Base-by-base conservation (phyloP, 2,888 invertebrate species). In the Odontocolon sp. region DNA sequence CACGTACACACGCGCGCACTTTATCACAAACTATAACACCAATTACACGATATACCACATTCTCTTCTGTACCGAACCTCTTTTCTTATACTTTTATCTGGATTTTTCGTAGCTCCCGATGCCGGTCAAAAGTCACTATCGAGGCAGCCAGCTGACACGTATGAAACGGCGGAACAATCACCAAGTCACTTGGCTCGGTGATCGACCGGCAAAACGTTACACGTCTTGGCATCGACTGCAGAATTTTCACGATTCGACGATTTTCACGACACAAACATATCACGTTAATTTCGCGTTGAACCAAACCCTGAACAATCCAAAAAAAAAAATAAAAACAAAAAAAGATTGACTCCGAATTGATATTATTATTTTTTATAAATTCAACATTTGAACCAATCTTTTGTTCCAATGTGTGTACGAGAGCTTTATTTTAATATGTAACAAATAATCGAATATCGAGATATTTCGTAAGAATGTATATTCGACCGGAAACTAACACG, bases 221-320 rank as follows among this genome's bases (percentile, higher is more conserved):
- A 47, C 33, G 33, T 47, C 23, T 36, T 21, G 18, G 21, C 42
- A 38, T 18, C 28, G 38, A 31, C 23, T 28, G 42, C 66, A 42
- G n/a, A n/a, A 28, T 66, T 67, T 67, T 42, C 54, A 42, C 66
- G 42, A 67, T 42, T 42, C 54, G 18, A 67, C 54, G 66, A 42
- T 67, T 54, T 45, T 18, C 18, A 42, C 21, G 42, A 9, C 31
- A 23, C 42, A 14, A 56, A 67, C 40, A 56, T 67, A 54, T 42
- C 42, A 9, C 50, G 11, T 3, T 23, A 33, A 38, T 16, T 47
- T 38, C 14, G 11, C 33, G 11, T 8, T 8, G 21, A 23, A 47
- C 11, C 18, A 36, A 14, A 23, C 28, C 54, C 3, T 9, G 18
- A 54, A 33, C 3, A 14, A 9, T 11, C 8, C 9, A 18, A 11